Conservation (phyloP, 2,797 vertebrate genomes). For the Cossypha polioptera region DNA sequence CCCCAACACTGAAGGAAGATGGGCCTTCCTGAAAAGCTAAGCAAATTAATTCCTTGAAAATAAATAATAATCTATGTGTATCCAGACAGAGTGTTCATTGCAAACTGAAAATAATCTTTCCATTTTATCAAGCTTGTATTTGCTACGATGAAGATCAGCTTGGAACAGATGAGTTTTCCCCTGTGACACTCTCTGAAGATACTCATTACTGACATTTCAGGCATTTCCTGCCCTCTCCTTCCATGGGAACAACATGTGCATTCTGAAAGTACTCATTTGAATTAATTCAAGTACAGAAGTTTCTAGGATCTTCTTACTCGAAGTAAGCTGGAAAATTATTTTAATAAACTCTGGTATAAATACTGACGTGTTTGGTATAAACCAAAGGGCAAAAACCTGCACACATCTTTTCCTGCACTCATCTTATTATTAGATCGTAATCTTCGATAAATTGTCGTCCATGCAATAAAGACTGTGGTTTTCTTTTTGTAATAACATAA, state of each 20-base stretch:
- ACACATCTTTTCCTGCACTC: not conserved
- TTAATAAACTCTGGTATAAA: not conserved
- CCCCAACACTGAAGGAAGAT: not conserved
- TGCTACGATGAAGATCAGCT: not conserved
- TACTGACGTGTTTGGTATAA: not conserved
- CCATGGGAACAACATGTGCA: not conserved
- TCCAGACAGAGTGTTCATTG: not conserved
- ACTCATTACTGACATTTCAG: not conserved
- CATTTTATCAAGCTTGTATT: not conserved
- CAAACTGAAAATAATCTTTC: not conserved
- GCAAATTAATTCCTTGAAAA: not conserved
- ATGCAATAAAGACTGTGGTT: not conserved
- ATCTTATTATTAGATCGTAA: not conserved
- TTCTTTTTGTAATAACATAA: not conserved
- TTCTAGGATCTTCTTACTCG: not conserved
- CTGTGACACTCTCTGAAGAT: not conserved
- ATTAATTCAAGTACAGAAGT: not conserved
- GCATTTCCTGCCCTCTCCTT: slow-evolving; percentile 12
- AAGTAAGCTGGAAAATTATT: not conserved
- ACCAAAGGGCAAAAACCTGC: not conserved
- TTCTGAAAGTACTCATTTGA: not conserved
- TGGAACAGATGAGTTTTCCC: not conserved
- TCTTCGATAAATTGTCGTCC: not conserved
- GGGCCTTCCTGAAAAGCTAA: not conserved
- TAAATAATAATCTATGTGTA: not conserved